Evolutionary conservation across 2,888 invertebrate genomes (phyloP), one percentile per base, ranked within the genome.

Genomic region (Dysmachus trigonus): DNA sequence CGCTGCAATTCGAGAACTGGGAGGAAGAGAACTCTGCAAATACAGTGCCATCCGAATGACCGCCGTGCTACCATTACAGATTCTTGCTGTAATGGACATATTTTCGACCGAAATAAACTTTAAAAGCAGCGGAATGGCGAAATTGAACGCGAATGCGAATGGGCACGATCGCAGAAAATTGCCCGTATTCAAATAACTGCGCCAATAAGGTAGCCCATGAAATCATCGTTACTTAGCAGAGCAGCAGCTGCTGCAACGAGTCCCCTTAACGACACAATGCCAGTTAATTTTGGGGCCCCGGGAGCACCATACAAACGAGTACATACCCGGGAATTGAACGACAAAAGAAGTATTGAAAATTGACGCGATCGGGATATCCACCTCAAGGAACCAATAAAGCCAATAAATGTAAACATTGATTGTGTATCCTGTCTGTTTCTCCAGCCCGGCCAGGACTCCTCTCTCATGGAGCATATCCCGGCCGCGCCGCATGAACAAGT

Each of bases 351-450:
- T 47, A 41, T 85, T 85, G 74, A 85, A 85, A 85, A 85, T 85
- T 85, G 85, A 85, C 85, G 47, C 85, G 85, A 85, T 85, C 85
- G 74, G 85, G 74, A 85, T 74, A 85, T 85, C 74, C 51, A 74
- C 84, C 51, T 74, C 74, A 85, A 85, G 85, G 22, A 85, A 85
- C 73, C 85, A 85, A 85, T 85, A 85, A 85, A 85, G 74, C 53
- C 85, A 85, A 85, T 85, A 85, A 85, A 85, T 85, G 85, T 85
- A 85, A 85, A 85, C 85, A 74, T 85, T 85, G 85, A 74, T 85
- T 85, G 74, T 85, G 85, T 85, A 74, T 74, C 73, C 73, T 84
- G 72, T 73, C 73, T 84, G 74, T 85, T 85, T 74, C 53, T 51
- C 27, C 47, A 74, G 74, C 51, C 51, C 18, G 31, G 72, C 30